phyloP scores from a whole-genome alignment of 2,113 vertebrate genomes.

The Ophiodon elongatus region DNA sequence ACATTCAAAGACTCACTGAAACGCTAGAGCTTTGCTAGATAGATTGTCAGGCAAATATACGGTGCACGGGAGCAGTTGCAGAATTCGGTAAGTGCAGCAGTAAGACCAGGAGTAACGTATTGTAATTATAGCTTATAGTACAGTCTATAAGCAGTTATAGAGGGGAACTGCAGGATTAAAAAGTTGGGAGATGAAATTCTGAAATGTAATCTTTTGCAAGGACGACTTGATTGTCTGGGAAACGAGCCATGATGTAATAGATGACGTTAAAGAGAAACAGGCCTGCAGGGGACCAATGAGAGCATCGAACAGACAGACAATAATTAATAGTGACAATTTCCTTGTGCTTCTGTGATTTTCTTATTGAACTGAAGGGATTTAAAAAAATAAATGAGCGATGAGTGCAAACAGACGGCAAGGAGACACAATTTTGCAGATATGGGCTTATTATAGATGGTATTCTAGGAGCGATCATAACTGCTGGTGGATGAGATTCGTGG shows the following conservation, averaged over 20 bases:
- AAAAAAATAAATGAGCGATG: background rate
- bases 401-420: background rate
- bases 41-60: conserved; percentile 80
- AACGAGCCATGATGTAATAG: conserved; percentile 27
- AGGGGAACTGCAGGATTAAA: background rate
- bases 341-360: conserved; percentile 3
- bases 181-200: conserved; percentile 15
- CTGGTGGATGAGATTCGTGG: conserved; percentile 12
- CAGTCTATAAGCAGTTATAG: background rate
- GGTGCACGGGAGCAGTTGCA: conserved; percentile 19
- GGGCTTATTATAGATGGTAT: background rate
- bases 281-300: background rate
- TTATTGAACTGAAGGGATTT: background rate
- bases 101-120: conserved; percentile 1
- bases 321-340: background rate
- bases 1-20: conserved; percentile 70
- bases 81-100: conserved; percentile 27
- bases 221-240: conserved; percentile 63
- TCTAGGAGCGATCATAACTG: background rate
- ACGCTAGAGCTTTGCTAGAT: conserved; percentile 31
- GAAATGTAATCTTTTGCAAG: conserved; percentile 36
- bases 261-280: conserved; percentile 16
- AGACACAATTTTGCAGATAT: background rate
- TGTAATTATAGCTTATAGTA: conserved; percentile 19
- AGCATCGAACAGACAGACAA: background rate